These are phyloP conservation scores for Himantopus leucocephalus DNA, from an alignment of 2,113 vertebrate species.

Conservation along the genomic window DNA sequence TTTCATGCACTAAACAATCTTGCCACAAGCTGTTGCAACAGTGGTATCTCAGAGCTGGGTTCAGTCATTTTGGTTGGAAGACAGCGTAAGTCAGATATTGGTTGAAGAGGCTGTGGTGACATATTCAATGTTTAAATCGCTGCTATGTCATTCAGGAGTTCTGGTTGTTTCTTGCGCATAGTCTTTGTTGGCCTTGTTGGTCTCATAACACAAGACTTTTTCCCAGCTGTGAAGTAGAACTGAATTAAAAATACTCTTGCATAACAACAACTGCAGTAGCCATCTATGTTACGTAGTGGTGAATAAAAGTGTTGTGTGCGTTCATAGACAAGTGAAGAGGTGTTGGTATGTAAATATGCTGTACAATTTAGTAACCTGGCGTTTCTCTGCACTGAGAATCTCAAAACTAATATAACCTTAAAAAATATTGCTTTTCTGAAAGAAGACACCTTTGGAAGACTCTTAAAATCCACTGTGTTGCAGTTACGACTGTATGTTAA, in stretches of 20 bases:
- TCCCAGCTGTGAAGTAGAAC: not conserved
- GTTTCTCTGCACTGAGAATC: not conserved
- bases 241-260: not conserved
- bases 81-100: not conserved
- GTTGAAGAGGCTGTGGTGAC: not conserved
- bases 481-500: not conserved
- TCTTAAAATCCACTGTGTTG: not conserved
- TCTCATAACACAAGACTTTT: not conserved
- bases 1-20: not conserved
- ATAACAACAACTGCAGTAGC: not conserved
- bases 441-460: not conserved
- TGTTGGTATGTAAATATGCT: not conserved
- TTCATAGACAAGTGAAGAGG: not conserved
- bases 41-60: not conserved
- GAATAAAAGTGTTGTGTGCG: not conserved
- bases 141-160: not conserved
- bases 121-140: not conserved
- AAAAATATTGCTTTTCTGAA: not conserved
- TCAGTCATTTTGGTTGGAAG: not conserved
- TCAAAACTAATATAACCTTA: not conserved
- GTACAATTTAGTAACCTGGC: not conserved
- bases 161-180: not conserved
- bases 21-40: not conserved
- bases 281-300: not conserved
- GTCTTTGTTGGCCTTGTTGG: not conserved